These are phyloP conservation scores for Xanthorhoe designata DNA, from an alignment of 2,888 invertebrate species.

Conservation along the genomic window DNA sequence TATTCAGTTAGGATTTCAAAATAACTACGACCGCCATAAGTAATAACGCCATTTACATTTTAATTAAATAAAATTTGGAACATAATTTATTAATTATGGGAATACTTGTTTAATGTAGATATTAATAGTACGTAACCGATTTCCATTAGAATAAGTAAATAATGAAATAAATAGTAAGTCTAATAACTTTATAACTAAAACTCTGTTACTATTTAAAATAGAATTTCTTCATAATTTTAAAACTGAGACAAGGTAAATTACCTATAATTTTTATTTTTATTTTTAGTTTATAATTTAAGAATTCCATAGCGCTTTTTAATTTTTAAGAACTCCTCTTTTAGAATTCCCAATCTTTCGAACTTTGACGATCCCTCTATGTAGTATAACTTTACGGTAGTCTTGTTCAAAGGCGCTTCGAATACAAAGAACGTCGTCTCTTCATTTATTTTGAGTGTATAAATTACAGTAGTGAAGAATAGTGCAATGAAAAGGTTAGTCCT, in stretches of 20 bases:
- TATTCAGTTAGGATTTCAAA: not conserved
- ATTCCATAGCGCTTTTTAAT: not conserved
- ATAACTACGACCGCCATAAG: not conserved
- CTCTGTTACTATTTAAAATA: too few relatives aligned
- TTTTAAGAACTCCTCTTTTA: not conserved
- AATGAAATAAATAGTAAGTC: too few relatives aligned
- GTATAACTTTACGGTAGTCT: slow-evolving; percentile 25
- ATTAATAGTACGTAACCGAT: too few relatives aligned
- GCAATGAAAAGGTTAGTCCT: slow-evolving; percentile 13
- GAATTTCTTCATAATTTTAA: too few relatives aligned
- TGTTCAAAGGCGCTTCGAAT: slow-evolving; percentile 44
- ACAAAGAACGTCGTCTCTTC: slow-evolving; percentile 39
- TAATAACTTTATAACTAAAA: too few relatives aligned
- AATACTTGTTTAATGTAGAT: too few relatives aligned
- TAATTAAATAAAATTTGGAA: too few relatives aligned
- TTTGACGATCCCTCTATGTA: slow-evolving; percentile 25
- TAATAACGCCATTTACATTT: too few relatives aligned
- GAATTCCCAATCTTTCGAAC: not conserved
- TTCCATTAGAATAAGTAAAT: too few relatives aligned
- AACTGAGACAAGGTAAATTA: too few relatives aligned
- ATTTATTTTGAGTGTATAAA: slow-evolving; percentile 48
- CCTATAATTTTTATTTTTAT: too few relatives aligned
- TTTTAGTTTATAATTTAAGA: not conserved
- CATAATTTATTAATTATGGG: too few relatives aligned
- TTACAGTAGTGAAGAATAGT: slow-evolving; percentile 25